Base-by-base conservation (phyloP, 2,113 vertebrate genomes). In the Columba livia region DNA sequence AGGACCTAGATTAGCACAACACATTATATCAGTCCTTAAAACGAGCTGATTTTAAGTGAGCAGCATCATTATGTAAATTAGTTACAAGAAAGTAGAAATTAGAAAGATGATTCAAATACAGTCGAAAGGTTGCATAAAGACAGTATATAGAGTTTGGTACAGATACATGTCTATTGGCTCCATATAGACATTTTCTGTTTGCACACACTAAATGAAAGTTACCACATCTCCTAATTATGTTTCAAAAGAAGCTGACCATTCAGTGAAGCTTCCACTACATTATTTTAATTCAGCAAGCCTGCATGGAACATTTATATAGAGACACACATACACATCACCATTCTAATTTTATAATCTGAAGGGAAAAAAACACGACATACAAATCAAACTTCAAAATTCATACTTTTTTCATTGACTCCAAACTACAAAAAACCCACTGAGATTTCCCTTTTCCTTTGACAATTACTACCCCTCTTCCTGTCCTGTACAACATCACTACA, bases 11-110 rank as follows among this genome's bases (percentile, higher is more conserved):
- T 89, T 85, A 91, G 54, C 67, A 91, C 58, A 95, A 91, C 47
- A 85, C 47, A 94, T 77, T 89, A 24, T 62, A 91, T 73, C 67
- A 88, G 24, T 60, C 40, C 74, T 85, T 62, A 66, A 47, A 95
- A 94, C 0, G 1, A 89, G 67, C 14, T 70, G 53, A 83, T 86
- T 94, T 94, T 78, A 94, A 96, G 79, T 72, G 34, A 91, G 74
- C 65, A 84, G 47, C 31, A 94, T 29, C 54, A 88, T 93, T 95
- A 96, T 58, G 82, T 56, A 95, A 94, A 96, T 85, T 28, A 93
- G 62, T 69, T 70, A 85, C 32, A 73, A 85, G 51, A 85, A 90
- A 85, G 71, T 16, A 85, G 56, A 96, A 96, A 73, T 85, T 69
- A 79, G 60, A n/a, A 60, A 38, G 19, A 91, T 65, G 28, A 93